Evolutionary conservation across 2,888 invertebrate species (phyloP), one percentile per base, ranked within the genome.

Genomic region (Chrysolina haemoptera): DNA sequence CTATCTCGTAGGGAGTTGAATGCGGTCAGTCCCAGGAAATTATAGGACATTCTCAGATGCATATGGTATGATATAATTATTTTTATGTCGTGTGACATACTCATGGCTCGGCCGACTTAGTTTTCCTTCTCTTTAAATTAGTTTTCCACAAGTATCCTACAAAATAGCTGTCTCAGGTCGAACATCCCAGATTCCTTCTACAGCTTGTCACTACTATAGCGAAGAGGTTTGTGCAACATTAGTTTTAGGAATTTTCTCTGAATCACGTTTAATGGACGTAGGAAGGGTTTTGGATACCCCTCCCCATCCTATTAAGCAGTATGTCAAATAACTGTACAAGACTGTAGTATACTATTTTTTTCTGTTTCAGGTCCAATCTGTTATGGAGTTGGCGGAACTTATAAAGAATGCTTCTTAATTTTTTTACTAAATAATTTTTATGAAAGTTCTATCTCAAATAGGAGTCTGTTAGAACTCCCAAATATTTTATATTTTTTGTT

Each of bases 171-270:
- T 16, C 50, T 50, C 14, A 16, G 10, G 43, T 10, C 43, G 43
- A 43, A 43, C 14, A 43, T 43, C 14, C 14, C 43, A 14, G 43
- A 4, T 12, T 43, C 43, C 14, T 14, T 8, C 2, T 43, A 43
- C 2, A 43, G 14, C 14, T 43, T 43, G 10, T 14, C 43, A 43
- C 43, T 43, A 12, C 10, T 43, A 1, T 14, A 43, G 27, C 5
- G 27, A 5, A 27, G 43, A 12, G 50, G 50, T 16, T 50, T 50
- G 14, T 50, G 9, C 50, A 50, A 16, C 16, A 50, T 14, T 16
- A 50, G 50, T 50, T 50, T 50, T n/a, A n/a, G 9, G 14, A 16
- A 50, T 50, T 50, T 50, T 50, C 27, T 50, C 14, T 50, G 50
- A 1, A 50, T 50, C 9, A 50, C 16, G 1, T 43, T 12, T 43